A percentile compares a stretch with the other conserved stretches of the same genome.
Conservation (phyloP, 2,797 vertebrate species). For the Molossus molossus region DNA sequence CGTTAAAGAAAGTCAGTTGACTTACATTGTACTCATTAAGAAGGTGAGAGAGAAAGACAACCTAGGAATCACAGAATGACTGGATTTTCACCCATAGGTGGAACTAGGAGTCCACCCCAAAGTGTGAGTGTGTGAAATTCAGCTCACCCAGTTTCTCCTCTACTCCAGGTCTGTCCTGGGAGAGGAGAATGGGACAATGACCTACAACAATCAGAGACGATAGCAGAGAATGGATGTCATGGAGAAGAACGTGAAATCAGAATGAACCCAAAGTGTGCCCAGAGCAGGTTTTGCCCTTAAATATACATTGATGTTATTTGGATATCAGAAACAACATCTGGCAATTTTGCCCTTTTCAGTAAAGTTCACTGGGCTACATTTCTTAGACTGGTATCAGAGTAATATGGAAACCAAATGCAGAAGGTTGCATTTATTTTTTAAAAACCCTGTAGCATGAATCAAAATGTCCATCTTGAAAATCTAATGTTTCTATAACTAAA, state of each 20-base stretch:
- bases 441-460: neutral
- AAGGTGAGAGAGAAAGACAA: neutral
- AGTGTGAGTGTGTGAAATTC: neutral
- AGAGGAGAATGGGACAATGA: neutral
- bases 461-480: neutral
- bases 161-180: neutral
- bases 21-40: neutral
- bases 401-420: neutral
- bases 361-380: neutral
- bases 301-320: too few relatives aligned
- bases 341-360: neutral
- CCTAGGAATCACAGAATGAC: neutral
- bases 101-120: neutral
- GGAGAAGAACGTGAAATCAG: neutral
- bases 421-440: neutral
- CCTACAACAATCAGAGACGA: neutral
- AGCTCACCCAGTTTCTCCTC: neutral
- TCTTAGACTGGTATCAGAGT: neutral
- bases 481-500: neutral
- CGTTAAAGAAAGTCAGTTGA: neutral
- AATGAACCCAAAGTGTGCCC: neutral
- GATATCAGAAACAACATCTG: neutral
- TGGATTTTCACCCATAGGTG: neutral
- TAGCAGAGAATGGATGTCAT: neutral
- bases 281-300: neutral